Conservation (phyloP, 2,113 vertebrate species). For the Emydocephalus ijimae region DNA sequence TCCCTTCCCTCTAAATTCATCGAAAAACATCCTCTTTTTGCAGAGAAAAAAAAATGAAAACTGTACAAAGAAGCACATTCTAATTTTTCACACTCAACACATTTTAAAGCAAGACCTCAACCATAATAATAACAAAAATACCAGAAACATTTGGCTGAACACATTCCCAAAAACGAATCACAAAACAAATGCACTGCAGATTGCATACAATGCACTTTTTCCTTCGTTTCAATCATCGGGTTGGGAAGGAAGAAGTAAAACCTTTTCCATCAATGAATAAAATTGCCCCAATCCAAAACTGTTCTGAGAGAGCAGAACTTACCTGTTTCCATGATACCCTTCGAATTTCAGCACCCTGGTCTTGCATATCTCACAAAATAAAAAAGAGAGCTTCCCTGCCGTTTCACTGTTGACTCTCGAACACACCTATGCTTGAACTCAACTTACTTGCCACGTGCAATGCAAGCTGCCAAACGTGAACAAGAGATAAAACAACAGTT, state of each 20-base stretch:
- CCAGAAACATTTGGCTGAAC: not conserved
- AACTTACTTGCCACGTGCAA: not conserved
- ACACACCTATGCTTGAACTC: not conserved
- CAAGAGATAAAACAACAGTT: not conserved
- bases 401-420: not conserved
- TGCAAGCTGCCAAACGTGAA: no score
- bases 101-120: not conserved
- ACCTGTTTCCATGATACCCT: not conserved
- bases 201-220: not conserved
- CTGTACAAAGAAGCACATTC: not conserved
- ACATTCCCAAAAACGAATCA: rapidly evolving
- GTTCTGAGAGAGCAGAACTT: not conserved
- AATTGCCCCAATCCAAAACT: not conserved
- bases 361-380: not conserved
- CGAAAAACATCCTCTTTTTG: not conserved
- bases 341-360: not conserved
- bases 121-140: not conserved
- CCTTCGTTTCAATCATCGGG: not conserved
- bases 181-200: not conserved
- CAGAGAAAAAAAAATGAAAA: not conserved
- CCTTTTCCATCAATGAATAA: not conserved
- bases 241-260: rapidly evolving
- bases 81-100: not conserved
- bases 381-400: not conserved
- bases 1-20: not conserved